Base-by-base conservation (phyloP, 2,113 vertebrate genomes). In the Perca flavescens region DNA sequence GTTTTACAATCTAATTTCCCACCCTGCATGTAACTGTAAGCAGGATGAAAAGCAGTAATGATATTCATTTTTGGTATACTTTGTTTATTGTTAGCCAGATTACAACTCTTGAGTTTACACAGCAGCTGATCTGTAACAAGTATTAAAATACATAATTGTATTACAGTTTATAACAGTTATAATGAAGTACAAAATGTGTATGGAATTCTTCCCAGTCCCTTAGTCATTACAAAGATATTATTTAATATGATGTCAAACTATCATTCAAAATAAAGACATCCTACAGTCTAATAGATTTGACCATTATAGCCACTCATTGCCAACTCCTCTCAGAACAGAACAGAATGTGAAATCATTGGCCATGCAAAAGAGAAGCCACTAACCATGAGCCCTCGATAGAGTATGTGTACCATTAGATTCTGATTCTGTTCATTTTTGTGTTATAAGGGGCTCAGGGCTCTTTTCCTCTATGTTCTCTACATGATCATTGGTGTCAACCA, bases 381-480 rank as follows among this genome's bases (percentile, higher is more conserved):
- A 28, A 49, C n/a, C 54, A 25, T 25, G 9, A 46, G 40, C 40
- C 40, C 40, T 40, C 9, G 9, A 40, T 40, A 40, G 40, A 40
- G 9, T 40, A 40, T 40, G 40, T 36, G 36, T 36, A 36, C 7
- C 40, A 40, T 40, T 40, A 40, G 9, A 40, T 40, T 40, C 40
- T 10, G 40, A 43, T 43, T 43, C 40, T 43, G 40, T 43, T 43
- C 40, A 43, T 43, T 11, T 43, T 43, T 43, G 40, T 43, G 19
- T 69, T 49, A 25, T 3, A 50, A 31, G 16, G 50, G 79, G 15
- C 2, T 3, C 72, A 54, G 34, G 10, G 5, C 70, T 54, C 25
- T 89, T 79, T 52, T 88, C 82, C 3, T 56, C 76, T 76, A 58
- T 66, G 15, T 82, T 68, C 17, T 34, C 65, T 25, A 85, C 74